Evolutionary conservation across 2,797 vertebrate species (phyloP).

Genomic region (Mormyrus proboscirostris): DNA sequence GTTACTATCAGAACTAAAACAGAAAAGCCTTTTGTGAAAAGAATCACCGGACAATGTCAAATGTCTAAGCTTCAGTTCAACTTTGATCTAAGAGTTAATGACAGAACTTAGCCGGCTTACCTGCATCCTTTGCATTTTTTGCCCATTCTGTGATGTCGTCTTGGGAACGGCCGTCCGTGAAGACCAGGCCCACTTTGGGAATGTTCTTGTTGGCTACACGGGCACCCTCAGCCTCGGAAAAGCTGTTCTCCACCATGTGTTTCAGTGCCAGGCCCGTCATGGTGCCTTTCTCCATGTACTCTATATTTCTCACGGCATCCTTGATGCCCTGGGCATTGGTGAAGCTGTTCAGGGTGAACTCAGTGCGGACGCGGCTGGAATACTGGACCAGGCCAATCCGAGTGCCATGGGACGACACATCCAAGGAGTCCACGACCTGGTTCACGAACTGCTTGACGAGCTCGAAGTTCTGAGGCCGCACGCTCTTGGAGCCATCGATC

Average conservation of each 20-base stretch:
- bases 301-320: conserved; percentile 80
- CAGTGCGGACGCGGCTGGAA: conserved; percentile 86
- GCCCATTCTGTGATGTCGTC: conserved; percentile 90
- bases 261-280: conserved; percentile 92
- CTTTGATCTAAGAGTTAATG: neutral
- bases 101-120: conserved; percentile 45
- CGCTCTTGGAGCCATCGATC: conserved; percentile 92
- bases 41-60: neutral
- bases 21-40: neutral
- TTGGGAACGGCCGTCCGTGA: conserved; percentile 94
- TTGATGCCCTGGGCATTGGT: conserved; percentile 79
- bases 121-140: conserved; percentile 82
- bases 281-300: conserved; percentile 96
- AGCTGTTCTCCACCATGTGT: conserved; percentile 92
- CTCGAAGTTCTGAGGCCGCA: conserved; percentile 91
- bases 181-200: conserved; percentile 82
- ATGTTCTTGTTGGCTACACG: conserved; percentile 67
- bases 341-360: conserved; percentile 85
- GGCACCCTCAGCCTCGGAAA: conserved; percentile 82
- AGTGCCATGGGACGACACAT: conserved; percentile 79
- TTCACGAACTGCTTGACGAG: conserved; percentile 85
- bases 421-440: conserved; percentile 86
- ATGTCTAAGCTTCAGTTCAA: neutral
- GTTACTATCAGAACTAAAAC: neutral
- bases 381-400: conserved; percentile 89